A percentile compares a stretch with the other conserved stretches of the same genome.
These are phyloP conservation scores for Isaurus tuberculatus DNA, from an alignment of 92 coral and sea anemone genomes.

Conservation along the genomic window DNA sequence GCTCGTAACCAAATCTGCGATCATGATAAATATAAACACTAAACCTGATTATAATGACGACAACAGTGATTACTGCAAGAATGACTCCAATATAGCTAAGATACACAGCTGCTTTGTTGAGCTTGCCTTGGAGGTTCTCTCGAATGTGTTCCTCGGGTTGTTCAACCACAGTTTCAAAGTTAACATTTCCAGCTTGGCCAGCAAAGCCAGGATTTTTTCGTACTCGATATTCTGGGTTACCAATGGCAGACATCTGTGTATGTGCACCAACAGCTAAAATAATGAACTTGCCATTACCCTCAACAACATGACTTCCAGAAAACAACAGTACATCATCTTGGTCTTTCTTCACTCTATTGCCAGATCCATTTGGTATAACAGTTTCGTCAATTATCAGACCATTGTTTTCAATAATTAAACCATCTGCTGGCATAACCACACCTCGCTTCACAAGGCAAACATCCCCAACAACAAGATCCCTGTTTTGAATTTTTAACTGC, in stretches of 20 bases:
- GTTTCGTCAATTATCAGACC: constrained; percentile 84
- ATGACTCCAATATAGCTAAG: constrained; percentile 83
- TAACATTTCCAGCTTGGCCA: neutral
- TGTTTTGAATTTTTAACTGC: constrained; percentile 56
- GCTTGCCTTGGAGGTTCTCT: constrained; percentile 76
- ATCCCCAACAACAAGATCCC: constrained; percentile 87
- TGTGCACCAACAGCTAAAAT: constrained; percentile 84
- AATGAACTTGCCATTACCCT: constrained; percentile 91
- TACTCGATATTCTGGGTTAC: constrained; percentile 11
- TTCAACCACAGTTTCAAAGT: neutral
- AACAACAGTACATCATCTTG: constrained; percentile 70
- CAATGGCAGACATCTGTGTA: constrained; percentile 51
- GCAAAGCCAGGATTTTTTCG: constrained; percentile 31
- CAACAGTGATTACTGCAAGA: constrained; percentile 76
- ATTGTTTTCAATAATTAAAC: constrained; percentile 84
- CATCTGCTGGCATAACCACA: constrained; percentile 94
- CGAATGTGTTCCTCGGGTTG: constrained; percentile 64
- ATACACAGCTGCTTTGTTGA: constrained; percentile 79
- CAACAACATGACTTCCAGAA: constrained; percentile 92
- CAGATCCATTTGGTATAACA: constrained; percentile 65
- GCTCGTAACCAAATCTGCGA: constrained; percentile 46
- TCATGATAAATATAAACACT: constrained; percentile 74
- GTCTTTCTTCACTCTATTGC: constrained; percentile 58
- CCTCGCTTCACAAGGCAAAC: constrained; percentile 87
- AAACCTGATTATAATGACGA: constrained; percentile 84